phyloP scores from a whole-genome alignment of 2,888 invertebrate species.

The Scotopteryx bipunctaria region DNA sequence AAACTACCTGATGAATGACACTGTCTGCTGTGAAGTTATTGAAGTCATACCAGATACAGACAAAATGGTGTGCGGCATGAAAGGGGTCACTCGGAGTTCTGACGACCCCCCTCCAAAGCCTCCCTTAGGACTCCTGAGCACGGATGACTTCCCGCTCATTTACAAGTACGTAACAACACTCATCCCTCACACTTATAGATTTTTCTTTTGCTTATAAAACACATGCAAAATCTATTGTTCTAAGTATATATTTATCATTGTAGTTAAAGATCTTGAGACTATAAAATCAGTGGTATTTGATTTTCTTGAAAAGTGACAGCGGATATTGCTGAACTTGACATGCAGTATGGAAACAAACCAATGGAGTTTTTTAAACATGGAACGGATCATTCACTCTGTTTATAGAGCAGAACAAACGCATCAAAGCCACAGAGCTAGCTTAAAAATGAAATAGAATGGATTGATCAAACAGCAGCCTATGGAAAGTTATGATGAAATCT shows the following conservation, averaged over 20 bases:
- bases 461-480: constrained; percentile 10
- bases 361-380: constrained; percentile 29
- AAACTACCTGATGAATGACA: constrained; percentile 91
- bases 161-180: constrained; percentile 95
- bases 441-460: constrained; percentile 10
- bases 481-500: background rate
- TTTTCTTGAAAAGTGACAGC: constrained; percentile 38
- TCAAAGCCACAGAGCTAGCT: background rate
- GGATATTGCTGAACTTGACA: constrained; percentile 21
- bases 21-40: constrained; percentile 93
- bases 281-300: constrained; percentile 63
- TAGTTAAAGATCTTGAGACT: constrained; percentile 56
- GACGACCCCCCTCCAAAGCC: constrained; percentile 88
- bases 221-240: constrained; percentile 51
- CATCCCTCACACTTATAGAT: too few species aligned
- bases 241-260: constrained; percentile 62
- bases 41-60: constrained; percentile 94
- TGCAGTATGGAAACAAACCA: constrained; percentile 8
- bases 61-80: constrained; percentile 94
- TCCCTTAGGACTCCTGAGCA: constrained; percentile 91
- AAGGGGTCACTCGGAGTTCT: constrained; percentile 87
- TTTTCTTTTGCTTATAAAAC: constrained; percentile 49
- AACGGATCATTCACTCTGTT: background rate
- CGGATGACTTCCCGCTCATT: constrained; percentile 90
- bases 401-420: constrained; percentile 3